Evolutionary conservation across 2,888 invertebrate species (phyloP).

Genomic region (Euproctis similis): DNA sequence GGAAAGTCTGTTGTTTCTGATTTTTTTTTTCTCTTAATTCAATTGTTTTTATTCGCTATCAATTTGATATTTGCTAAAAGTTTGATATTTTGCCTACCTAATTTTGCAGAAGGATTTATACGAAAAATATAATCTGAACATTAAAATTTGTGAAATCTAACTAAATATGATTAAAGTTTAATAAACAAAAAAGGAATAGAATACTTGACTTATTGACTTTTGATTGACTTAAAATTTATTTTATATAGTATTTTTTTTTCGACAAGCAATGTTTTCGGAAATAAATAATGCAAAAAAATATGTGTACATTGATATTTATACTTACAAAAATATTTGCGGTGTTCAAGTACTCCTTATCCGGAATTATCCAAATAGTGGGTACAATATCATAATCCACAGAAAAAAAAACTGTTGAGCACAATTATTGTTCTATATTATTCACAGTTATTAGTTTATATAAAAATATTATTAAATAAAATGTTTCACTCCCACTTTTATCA

Average conservation of each 20-base stretch:
- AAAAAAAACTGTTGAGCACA: slow-evolving; percentile 45
- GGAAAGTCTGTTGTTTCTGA: slow-evolving; percentile 14
- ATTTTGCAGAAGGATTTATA: too few relatives aligned
- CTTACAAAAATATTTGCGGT: slow-evolving; percentile 75
- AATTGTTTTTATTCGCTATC: too few relatives aligned
- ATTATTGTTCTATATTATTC: slow-evolving; percentile 38
- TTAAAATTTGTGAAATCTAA: too few relatives aligned
- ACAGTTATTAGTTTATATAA: slow-evolving; percentile 41
- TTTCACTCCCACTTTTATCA: slow-evolving; percentile 67
- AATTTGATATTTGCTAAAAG: too few relatives aligned
- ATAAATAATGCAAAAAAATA: neutral
- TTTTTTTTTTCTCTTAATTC: slow-evolving; percentile 10
- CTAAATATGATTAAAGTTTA: too few relatives aligned
- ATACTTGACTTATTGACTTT: too few relatives aligned
- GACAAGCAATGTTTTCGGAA: neutral
- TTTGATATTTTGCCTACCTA: too few relatives aligned
- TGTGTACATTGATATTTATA: slow-evolving; percentile 44
- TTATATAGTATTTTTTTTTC: neutral
- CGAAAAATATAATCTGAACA: too few relatives aligned
- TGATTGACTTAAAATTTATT: too few relatives aligned
- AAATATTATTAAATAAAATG: slow-evolving; percentile 34
- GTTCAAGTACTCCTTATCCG: slow-evolving; percentile 56
- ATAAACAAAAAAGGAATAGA: too few relatives aligned
- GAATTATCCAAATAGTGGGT: slow-evolving; percentile 71
- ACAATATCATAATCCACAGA: slow-evolving; percentile 65